A percentile compares a stretch with the other conserved stretches of the same genome.
Conservation (phyloP, 23 tunicate genomes). For the Ascidia mentula region DNA sequence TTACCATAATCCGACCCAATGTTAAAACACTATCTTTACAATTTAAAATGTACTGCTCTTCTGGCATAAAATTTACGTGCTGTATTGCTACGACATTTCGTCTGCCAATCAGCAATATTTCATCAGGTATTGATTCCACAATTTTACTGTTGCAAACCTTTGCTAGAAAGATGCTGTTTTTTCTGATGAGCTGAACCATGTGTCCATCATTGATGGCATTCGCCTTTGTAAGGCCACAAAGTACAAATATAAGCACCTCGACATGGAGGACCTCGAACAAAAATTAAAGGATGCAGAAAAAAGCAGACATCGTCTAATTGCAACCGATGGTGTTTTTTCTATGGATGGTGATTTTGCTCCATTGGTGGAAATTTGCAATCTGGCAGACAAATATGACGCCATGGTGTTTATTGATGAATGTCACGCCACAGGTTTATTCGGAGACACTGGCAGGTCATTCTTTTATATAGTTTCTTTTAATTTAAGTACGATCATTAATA, state of each 20-base stretch:
- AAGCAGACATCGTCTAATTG: slow-evolving; percentile 80
- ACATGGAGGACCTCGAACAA: slow-evolving; percentile 83
- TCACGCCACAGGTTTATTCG: slow-evolving; percentile 98
- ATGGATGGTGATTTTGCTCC: slow-evolving; percentile 99
- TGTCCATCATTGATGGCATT: slow-evolving; percentile 96
- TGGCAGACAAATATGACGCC: slow-evolving; percentile 92
- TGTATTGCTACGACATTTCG: too few species aligned
- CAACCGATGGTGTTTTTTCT: slow-evolving; percentile 96
- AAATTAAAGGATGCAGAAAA: slow-evolving; percentile 83
- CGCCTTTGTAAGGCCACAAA: slow-evolving; percentile 96
- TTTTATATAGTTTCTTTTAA: too few species aligned
- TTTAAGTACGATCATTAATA: neutral
- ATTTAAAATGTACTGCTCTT: too few species aligned
- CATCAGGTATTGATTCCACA: too few species aligned
- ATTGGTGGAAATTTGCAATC: slow-evolving; percentile 60
- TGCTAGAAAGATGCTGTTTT: slow-evolving; percentile 92
- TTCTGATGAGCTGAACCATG: slow-evolving; percentile 95
- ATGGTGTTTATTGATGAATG: slow-evolving; percentile 91
- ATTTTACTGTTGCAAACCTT: neutral
- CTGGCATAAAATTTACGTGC: too few species aligned
- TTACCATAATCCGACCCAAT: too few species aligned
- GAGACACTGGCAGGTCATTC: slow-evolving; percentile 82
- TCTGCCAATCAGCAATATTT: too few species aligned
- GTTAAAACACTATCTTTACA: too few species aligned
- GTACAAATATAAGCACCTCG: slow-evolving; percentile 88